Percentiles rank a stretch among this genome's conserved stretches.
These are phyloP conservation scores for Pomacea canaliculata DNA, from an alignment of 2,888 invertebrate species.

Conservation along the genomic window DNA sequence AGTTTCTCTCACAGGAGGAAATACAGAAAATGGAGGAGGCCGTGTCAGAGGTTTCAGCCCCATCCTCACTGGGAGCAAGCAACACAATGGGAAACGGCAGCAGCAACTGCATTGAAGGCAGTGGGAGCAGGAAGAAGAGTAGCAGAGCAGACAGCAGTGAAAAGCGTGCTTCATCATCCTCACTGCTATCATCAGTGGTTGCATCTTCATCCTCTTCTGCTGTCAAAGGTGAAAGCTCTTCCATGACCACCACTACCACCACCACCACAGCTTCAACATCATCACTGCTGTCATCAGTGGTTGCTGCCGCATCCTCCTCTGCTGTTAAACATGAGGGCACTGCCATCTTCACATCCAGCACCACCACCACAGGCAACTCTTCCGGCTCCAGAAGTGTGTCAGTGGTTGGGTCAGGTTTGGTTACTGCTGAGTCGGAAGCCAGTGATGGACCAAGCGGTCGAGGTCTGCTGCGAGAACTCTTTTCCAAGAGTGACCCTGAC, in stretches of 20 bases:
- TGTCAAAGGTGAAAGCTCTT: not conserved
- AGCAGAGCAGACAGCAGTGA: not conserved
- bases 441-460: not conserved
- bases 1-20: slow-evolving; percentile 59
- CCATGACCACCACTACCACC: not conserved
- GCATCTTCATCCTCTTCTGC: not conserved
- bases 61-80: not conserved
- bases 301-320: slow-evolving; percentile 1
- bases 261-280: not conserved
- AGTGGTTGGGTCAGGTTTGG: not conserved
- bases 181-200: not conserved
- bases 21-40: slow-evolving; percentile 30
- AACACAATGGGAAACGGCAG: not conserved
- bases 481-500: slow-evolving; percentile 13
- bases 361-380: not conserved
- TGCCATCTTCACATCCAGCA: slow-evolving; percentile 7
- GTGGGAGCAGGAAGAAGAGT: not conserved
- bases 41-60: not conserved
- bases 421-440: not conserved
- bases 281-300: not conserved
- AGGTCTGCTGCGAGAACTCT: slow-evolving; percentile 21
- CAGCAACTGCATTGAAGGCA: not conserved
- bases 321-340: not conserved
- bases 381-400: too few relatives aligned
- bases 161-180: not conserved